Evolutionary conservation across 2,797 vertebrate species (phyloP), one percentile per base, ranked within the genome.

Genomic region (Eutrigla gurnardus): DNA sequence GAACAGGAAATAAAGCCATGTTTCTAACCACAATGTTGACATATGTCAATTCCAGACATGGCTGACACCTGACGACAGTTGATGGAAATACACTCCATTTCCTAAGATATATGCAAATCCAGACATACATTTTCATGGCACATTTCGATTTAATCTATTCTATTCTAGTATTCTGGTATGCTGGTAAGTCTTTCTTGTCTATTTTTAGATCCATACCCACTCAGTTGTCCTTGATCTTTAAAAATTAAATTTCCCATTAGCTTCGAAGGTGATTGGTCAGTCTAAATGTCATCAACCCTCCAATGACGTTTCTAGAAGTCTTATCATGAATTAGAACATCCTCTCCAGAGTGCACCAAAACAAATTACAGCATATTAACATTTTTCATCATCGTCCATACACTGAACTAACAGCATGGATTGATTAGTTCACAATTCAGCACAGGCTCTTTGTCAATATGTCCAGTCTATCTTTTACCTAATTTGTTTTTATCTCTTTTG

Each of bases 1-100:
- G 49, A 79, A 12, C 65, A 85, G 60, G 78, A 86, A 80, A 15
- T 45, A 6, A 61, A 6, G 8, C 5, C n/a, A n/a, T 8, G 42
- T 45, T 63, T 73, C 5, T 50, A 42, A 63, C 70, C 18, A 35
- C 45, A 52, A 6, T 10, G 67, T 15, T 25, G 14, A 0, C 7
- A 5, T 25, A 7, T 15, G 40, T 53, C 13, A n/a, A 65, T 37
- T 17, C 15, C 14, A 35, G 12, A 35, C 18, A 42, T 46, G 39
- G 4, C 33, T 78, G 55, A 66, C 57, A 65, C 32, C 60, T 9
- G 37, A 49, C 0, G 15, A 54, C 58, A 75, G 35, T 15, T 82
- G 46, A 58, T 36, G 37, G 69, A 46, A 40, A 47, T 7, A 54
- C 42, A 14, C 5, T 35, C 5, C 6, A 15, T 40, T 67, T 11